phyloP scores from a whole-genome alignment of 2,797 vertebrate genomes.

The Chrosomus eos region DNA sequence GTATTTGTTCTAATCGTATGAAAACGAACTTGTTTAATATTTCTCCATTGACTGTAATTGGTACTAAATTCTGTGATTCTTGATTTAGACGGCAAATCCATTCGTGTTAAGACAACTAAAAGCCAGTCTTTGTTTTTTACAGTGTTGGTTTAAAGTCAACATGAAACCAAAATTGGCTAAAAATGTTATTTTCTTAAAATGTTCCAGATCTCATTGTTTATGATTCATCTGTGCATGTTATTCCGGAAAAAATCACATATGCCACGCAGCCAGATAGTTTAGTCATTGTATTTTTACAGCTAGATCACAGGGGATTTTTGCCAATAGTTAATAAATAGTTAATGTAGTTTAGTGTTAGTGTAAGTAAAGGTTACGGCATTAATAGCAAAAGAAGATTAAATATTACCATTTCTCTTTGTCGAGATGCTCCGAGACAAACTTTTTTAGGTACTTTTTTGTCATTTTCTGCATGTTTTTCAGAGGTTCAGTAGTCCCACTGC shows the following conservation, averaged over 20 bases:
- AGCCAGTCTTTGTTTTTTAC: not conserved
- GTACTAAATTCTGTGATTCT: not conserved
- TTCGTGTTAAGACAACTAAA: not conserved
- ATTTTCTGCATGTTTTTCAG: not conserved
- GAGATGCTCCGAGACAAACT: not conserved
- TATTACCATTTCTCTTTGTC: not conserved
- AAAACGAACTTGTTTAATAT: constrained; percentile 29
- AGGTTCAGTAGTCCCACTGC: not conserved
- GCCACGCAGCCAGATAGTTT: not conserved
- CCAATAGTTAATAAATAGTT: not conserved
- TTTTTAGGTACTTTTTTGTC: not conserved
- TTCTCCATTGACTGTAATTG: not conserved
- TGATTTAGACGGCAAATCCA: not conserved
- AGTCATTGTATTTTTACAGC: not conserved
- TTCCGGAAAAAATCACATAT: not conserved
- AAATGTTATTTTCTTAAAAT: not conserved
- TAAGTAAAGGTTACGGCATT: not conserved
- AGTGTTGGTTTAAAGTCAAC: not conserved
- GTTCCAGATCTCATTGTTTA: not conserved
- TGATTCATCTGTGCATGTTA: not conserved
- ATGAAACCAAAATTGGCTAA: not conserved
- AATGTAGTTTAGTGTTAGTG: not conserved
- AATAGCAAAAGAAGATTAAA: not conserved
- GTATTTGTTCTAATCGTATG: constrained; percentile 12
- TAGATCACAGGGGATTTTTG: not conserved